Conservation (phyloP, 2,113 vertebrate genomes). For the Nothoprocta pentlandii region DNA sequence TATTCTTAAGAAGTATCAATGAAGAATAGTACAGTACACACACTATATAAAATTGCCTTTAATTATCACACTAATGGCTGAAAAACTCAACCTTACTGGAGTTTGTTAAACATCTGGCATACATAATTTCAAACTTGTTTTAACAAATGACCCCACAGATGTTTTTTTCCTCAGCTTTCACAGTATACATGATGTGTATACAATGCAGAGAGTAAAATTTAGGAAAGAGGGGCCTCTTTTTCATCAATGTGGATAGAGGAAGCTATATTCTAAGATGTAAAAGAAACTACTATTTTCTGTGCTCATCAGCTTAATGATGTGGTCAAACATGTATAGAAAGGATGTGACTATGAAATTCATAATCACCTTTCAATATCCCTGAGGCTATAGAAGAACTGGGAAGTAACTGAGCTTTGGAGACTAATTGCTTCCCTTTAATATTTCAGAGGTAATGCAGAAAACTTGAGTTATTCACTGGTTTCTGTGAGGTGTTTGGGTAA, state of each 20-base stretch:
- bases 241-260: not conserved
- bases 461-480: not conserved
- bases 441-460: not conserved
- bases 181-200: rapidly evolving
- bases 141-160: not conserved
- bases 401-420: not conserved
- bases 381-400: not conserved
- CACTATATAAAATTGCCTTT: not conserved
- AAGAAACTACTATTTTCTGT: rapidly evolving
- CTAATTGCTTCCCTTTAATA: not conserved
- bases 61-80: not conserved
- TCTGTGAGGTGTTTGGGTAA: not conserved
- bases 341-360: not conserved
- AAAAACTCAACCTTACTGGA: not conserved
- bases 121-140: not conserved
- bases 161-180: not conserved
- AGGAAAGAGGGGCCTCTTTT: not conserved
- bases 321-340: not conserved
- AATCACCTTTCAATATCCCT: not conserved
- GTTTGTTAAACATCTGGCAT: not conserved
- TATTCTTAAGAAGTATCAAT: not conserved
- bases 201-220: not conserved
- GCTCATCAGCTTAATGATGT: rapidly evolving
- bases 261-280: not conserved
- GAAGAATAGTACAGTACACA: not conserved